Conservation (phyloP, 2,888 invertebrate species). For the Pharmacophagus antenor region DNA sequence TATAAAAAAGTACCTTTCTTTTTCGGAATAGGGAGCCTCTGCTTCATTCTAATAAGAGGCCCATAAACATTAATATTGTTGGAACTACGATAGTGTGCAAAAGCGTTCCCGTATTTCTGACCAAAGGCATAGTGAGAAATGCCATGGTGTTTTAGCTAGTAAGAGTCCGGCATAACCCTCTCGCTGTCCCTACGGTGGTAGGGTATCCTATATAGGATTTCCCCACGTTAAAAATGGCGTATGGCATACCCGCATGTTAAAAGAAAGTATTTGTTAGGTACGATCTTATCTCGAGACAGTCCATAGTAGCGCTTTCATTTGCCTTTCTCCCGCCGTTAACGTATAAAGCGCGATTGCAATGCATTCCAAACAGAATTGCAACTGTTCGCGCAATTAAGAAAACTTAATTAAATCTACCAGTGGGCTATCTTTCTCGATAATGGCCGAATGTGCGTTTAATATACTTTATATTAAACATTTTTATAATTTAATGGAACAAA, state of each 20-base stretch:
- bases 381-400: slow-evolving; percentile 13
- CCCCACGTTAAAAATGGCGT: not conserved
- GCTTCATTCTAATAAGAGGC: no score
- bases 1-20: no score
- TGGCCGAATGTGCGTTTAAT: not conserved
- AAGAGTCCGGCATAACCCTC: no score
- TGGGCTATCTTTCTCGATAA: slow-evolving; percentile 3
- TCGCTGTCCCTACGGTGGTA: no score
- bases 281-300: not conserved
- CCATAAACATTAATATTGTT: no score
- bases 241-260: not conserved
- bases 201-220: no score
- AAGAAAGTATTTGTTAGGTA: no score
- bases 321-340: not conserved
- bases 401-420: slow-evolving; percentile 20
- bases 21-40: no score
- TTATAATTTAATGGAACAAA: not conserved
- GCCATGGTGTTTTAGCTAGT: no score
- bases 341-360: slow-evolving; percentile 9
- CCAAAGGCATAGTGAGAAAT: no score
- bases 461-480: not conserved
- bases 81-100: no score
- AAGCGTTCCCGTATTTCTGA: no score
- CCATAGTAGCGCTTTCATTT: slow-evolving; percentile 1
- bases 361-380: slow-evolving; percentile 24